Evolutionary conservation across 2,888 invertebrate genomes (phyloP), one percentile per base, ranked within the genome.

Genomic region (Phania funesta): DNA sequence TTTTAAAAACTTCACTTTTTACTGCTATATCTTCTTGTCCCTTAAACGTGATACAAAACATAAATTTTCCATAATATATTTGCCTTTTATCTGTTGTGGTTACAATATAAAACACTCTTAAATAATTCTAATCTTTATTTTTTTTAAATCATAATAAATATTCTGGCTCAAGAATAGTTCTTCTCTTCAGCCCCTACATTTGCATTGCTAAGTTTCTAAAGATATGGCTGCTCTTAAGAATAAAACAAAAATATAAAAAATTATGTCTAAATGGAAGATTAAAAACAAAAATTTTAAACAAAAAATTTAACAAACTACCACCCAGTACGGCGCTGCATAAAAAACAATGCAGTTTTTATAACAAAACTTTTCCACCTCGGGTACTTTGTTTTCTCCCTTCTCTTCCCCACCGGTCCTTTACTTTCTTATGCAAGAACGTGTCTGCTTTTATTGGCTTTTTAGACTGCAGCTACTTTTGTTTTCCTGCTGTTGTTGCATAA

Each of bases 401-500:
- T 6, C 2, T 38, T 3, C 13, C 26, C 8, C 4, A 22, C 7
- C n/a, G n/a, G n/a, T 29, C 24, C 32, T 13, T 0, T 6, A 8
- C 9, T 64, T 32, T 26, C 6, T 41, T 1, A 4, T 24, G 8
- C 13, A n/a, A n/a, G n/a, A n/a, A n/a, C 3, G 46, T 5, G 9
- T 48, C 24, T 50, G 0, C 16, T 16, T 44, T 7, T 13, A 20
- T 13, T n/a, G n/a, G n/a, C 16, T 1, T 44, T 29, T 13, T 58
- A 13, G 62, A 46, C 29, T 71, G 38, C 38, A 52, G 79, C 46
- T 62, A 52, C 29, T 80, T 73, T 24, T 41, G 48, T 56, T n/a
- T 46, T 70, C 73, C 62, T 56, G 70, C 83, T 71, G 50, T 41
- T 65, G 54, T 46, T 74, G 64, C 64, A 74, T 85, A 85, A 87